Percentiles rank a stretch among this genome's conserved stretches.
These are phyloP conservation scores for Drosophila eugracilis DNA, from an alignment of 1,140 invertebrate species.

Conservation along the genomic window DNA sequence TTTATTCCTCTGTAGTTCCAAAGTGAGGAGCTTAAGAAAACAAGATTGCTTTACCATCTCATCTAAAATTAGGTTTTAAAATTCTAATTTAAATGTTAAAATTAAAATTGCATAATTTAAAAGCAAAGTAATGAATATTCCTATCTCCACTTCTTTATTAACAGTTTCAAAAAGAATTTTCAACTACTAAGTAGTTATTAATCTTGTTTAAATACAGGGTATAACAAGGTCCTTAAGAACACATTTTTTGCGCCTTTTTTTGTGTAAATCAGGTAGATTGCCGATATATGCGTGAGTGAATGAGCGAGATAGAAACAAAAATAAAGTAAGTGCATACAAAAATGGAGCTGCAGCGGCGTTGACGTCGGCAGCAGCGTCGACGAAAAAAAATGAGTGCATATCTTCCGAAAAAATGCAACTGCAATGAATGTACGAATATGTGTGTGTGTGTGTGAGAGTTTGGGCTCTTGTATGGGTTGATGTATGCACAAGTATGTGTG, in stretches of 20 bases:
- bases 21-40: too few species aligned
- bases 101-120: too few species aligned
- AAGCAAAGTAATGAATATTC: too few species aligned
- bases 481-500: conserved; percentile 28
- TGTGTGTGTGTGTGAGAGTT: conserved; percentile 9
- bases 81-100: too few species aligned
- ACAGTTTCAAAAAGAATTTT: neutral
- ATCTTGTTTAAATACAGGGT: conserved; percentile 10
- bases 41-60: too few species aligned
- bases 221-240: conserved; percentile 11
- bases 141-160: too few species aligned
- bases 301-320: conserved; percentile 80
- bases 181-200: neutral
- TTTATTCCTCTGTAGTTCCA: too few species aligned
- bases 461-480: conserved; percentile 35
- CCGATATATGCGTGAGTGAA: conserved; percentile 74
- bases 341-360: conserved; percentile 33
- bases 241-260: conserved; percentile 16
- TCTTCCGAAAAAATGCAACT: conserved; percentile 83
- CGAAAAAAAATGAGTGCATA: conserved; percentile 80
- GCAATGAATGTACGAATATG: conserved; percentile 49
- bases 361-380: conserved; percentile 41
- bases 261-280: conserved; percentile 55
- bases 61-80: too few species aligned
- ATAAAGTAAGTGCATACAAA: conserved; percentile 57